phyloP scores from a whole-genome alignment of 2,888 invertebrate species.

The Cheilosia soror region DNA sequence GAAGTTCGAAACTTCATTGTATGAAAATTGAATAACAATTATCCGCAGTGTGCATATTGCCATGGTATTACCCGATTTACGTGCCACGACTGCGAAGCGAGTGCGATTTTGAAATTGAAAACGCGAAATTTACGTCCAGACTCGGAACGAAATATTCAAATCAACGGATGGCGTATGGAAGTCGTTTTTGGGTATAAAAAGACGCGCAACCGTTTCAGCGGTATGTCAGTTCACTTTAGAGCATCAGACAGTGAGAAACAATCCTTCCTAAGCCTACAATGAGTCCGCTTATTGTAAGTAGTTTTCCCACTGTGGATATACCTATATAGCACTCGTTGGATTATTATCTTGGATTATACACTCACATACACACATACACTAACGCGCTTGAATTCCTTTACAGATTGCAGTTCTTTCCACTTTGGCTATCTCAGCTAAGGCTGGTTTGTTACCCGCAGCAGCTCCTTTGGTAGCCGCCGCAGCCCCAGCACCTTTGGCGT shows the following conservation, averaged over 20 bases:
- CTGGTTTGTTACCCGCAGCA: constrained; percentile 79
- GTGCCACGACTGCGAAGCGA: constrained; percentile 77
- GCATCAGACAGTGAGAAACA: constrained; percentile 83
- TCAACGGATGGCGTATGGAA: constrained; percentile 52
- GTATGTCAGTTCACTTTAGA: constrained; percentile 84
- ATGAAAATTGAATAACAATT: constrained; percentile 77
- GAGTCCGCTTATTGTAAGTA: constrained; percentile 84
- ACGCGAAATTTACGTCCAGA: constrained; percentile 65
- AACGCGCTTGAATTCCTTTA: constrained; percentile 70
- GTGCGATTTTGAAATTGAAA: constrained; percentile 72
- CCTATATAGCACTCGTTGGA: constrained; percentile 44
- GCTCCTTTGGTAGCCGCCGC: constrained; percentile 79
- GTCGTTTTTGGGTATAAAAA: constrained; percentile 81
- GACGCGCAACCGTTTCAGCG: constrained; percentile 78
- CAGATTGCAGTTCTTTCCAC: constrained; percentile 83
- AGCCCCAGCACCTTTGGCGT: constrained; percentile 78
- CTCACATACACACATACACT: constrained; percentile 16
- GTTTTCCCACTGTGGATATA: constrained; percentile 7
- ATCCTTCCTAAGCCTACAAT: constrained; percentile 82
- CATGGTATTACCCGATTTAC: constrained; percentile 79
- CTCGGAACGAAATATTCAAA: constrained; percentile 55
- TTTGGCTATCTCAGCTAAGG: constrained; percentile 82
- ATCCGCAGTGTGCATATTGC: constrained; percentile 69
- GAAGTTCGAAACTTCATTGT: constrained; percentile 63
- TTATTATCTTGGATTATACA: constrained; percentile 56